Percentiles rank a stretch among this genome's conserved stretches.
Evolutionary conservation across 2,888 invertebrate genomes (phyloP).

Genomic region (Cacoxenus indagator): DNA sequence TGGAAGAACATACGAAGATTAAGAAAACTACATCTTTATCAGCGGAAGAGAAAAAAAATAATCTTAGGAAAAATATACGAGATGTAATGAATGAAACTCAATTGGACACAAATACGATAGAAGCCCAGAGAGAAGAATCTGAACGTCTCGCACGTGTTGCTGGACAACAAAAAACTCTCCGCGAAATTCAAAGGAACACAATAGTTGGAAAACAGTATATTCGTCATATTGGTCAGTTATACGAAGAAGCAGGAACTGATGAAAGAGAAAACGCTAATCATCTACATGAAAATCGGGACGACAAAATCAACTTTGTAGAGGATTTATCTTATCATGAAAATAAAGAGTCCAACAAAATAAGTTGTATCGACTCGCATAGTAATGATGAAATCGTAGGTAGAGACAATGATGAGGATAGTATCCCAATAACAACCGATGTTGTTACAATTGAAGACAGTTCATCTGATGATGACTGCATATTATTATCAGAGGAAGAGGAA

Average conservation of each 20-base stretch:
- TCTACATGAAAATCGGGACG: not conserved
- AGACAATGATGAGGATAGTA: conserved; percentile 37
- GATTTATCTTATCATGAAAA: not conserved
- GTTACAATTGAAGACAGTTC: conserved; percentile 84
- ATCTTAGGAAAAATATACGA: conserved; percentile 86
- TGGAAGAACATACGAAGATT: conserved; percentile 44
- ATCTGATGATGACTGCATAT: conserved; percentile 87
- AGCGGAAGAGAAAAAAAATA: conserved; percentile 64
- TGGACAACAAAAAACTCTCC: conserved; percentile 85
- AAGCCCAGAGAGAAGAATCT: conserved; percentile 93
- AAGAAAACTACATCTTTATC: conserved; percentile 34
- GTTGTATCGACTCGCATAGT: not conserved
- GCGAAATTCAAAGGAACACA: conserved; percentile 86
- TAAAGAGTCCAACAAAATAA: not conserved
- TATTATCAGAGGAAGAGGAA: conserved; percentile 86
- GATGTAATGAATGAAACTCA: conserved; percentile 95
- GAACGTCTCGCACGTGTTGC: conserved; percentile 88
- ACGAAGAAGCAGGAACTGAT: not conserved
- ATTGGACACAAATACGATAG: conserved; percentile 90
- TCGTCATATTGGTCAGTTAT: conserved; percentile 68
- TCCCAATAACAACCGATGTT: conserved; percentile 54
- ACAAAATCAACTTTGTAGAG: not conserved
- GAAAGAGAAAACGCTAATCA: not conserved
- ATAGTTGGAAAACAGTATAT: conserved; percentile 77
- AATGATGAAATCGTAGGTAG: conserved; percentile 46